Base-by-base conservation (phyloP, 2,888 invertebrate genomes). In the Conops quadrifasciatus region DNA sequence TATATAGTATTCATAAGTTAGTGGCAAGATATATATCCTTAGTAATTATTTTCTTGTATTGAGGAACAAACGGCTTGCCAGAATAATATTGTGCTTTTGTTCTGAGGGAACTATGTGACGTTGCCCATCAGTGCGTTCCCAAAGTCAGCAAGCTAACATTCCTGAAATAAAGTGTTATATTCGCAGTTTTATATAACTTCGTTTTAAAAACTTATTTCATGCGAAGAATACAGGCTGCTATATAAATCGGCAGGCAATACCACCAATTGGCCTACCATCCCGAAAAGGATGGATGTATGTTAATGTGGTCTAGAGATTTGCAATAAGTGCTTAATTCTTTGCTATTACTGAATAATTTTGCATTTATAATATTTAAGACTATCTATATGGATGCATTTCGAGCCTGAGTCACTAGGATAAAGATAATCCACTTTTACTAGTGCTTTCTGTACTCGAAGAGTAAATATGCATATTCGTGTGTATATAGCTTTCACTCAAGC, bases 401-500 rank as follows among this genome's bases (percentile, higher is more conserved):
- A 82, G 78, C 78, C 72, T 68, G 84, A 83, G 83, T 83, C 84
- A 82, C 83, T 83, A 79, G 82, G 83, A 74, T 77, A 78, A 78
- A 81, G 83, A 83, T 69, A 70, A 71, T 62, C 77, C 64, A 80
- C 80, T 83, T 82, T 81, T 51, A 30, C 80, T 78, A 82, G 84
- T 84, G 84, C 84, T 84, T 82, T 79, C 74, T 71, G 74, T 80
- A 80, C 79, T 84, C 84, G 82, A 60, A 84, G 80, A 84, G 24
- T 21, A 81, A 83, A 71, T 58, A 36, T 73, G n/a, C n/a, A n/a
- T n/a, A n/a, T n/a, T n/a, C n/a, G n/a, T n/a, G n/a, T n/a, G n/a
- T n/a, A n/a, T n/a, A n/a, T n/a, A n/a, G 73, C 78, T 76, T 73
- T 80, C 77, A 75, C 79, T 72, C 84, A 84, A 84, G 84, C 84